Percentiles rank a stretch among this genome's conserved stretches.
Evolutionary conservation across 2,113 vertebrate species (phyloP).

Genomic region (Dasyprocta punctata): DNA sequence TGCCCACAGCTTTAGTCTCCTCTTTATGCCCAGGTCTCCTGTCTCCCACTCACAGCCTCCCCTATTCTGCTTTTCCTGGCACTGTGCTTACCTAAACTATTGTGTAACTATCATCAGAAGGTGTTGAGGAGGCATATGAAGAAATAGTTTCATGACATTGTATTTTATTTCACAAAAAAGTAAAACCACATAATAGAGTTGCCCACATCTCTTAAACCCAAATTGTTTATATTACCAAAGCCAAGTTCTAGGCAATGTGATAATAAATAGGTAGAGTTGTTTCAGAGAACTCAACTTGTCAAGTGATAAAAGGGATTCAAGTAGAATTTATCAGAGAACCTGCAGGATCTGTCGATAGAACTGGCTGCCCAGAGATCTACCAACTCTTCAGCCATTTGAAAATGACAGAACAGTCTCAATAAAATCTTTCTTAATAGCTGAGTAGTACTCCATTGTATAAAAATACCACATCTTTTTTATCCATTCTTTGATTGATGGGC

Average conservation of each 20-base stretch:
- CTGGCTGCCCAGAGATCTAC: not conserved
- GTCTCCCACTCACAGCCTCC: no score
- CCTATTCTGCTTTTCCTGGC: no score
- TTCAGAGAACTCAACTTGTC: not conserved
- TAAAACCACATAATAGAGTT: not conserved
- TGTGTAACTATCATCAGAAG: not conserved
- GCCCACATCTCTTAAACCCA: not conserved
- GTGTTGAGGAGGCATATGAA: not conserved
- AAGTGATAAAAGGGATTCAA: not conserved
- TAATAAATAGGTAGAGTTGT: not conserved
- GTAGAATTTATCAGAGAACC: not conserved
- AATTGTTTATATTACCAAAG: conserved; percentile 12
- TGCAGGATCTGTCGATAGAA: not conserved
- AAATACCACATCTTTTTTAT: no score
- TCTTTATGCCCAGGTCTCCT: no score
- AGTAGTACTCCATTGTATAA: no score
- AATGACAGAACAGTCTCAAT: no score
- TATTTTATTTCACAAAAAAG: conserved; percentile 35
- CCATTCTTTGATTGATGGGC: no score
- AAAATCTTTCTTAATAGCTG: no score
- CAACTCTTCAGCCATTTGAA: not conserved
- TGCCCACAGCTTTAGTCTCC: no score
- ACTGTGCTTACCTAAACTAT: not conserved
- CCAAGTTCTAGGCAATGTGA: not conserved
- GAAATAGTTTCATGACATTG: not conserved